Base-by-base conservation (phyloP, 2,113 vertebrate genomes). In the Neogale vison region DNA sequence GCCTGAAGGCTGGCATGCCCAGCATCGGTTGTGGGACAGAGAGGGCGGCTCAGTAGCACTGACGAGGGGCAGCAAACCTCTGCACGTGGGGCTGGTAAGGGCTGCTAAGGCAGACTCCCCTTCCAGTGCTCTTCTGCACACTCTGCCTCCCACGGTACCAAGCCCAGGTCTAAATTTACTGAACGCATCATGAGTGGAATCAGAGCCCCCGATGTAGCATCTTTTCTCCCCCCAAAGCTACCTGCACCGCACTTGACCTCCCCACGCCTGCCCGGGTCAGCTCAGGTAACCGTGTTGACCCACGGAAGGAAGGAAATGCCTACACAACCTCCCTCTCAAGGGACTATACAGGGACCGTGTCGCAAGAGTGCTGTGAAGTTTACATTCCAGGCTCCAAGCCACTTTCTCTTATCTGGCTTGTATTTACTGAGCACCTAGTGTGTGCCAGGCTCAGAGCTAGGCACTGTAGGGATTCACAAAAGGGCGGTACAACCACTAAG, bases 41-140 rank as follows among this genome's bases (percentile, higher is more conserved):
- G 24, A 55, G 10, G 29, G 52, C 7, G 21, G 14, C 31, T 57
- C 47, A 1, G 39, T 0, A 57, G 63, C 15, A 65, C 34, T 1
- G 2, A 23, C 15, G 42, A n/a, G 57, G n/a, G 0, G 8, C 23
- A 1, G 4, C 0, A 4, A 74, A 34, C 8, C 3, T 50, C n/a
- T 31, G 17, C 67, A 67, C 31, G 4, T 2, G 6, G 21, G 20
- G 57, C 42, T 21, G 34, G 13, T 7, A 10, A 21, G 31, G 7
- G 26, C 31, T 6, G 7, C 39, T 47, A 12, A 81, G 36, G 29
- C 15, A 34, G 77, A 61, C 20, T 6, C 59, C 63, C 29, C 6
- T n/a, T 88, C 82, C 79, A 24, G 69, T 13, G 92, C 86, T 63
- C 45, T 0, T 92, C 12, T 20, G 85, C 67, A 34, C 0, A 24